These are phyloP conservation scores for Zaprionus africanus DNA, from an alignment of 1,140 invertebrate species.

Conservation along the genomic window DNA sequence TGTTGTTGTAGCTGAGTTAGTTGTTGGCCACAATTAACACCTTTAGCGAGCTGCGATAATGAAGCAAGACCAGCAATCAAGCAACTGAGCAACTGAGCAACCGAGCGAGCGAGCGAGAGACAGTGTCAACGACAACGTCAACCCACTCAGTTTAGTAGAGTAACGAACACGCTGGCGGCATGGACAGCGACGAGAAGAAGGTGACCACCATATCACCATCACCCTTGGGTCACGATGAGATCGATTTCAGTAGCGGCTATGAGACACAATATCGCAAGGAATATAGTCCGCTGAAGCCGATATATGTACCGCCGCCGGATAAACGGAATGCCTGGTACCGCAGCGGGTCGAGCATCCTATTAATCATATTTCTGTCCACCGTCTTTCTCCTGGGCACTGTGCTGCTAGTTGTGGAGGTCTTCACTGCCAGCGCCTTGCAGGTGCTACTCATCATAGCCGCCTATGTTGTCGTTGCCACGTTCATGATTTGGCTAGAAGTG, in stretches of 20 bases:
- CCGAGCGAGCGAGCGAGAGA: neutral
- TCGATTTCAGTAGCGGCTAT: conserved; percentile 78
- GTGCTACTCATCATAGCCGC: conserved; percentile 56
- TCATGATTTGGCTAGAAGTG: conserved; percentile 71
- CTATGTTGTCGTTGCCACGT: conserved; percentile 59
- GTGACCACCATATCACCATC: conserved; percentile 21
- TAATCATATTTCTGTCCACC: conserved; percentile 58
- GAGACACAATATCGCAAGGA: conserved; percentile 77
- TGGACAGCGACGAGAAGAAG: conserved; percentile 70
- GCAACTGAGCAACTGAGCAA: neutral
- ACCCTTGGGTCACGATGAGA: conserved; percentile 56
- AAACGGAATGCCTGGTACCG: conserved; percentile 67
- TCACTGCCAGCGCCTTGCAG: conserved; percentile 58
- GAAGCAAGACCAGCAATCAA: conserved; percentile 41
- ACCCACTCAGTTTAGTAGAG: conserved; percentile 43
- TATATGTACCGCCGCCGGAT: conserved; percentile 62
- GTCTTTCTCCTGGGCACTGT: conserved; percentile 66
- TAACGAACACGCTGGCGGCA: conserved; percentile 51
- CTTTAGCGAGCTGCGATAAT: conserved; percentile 72
- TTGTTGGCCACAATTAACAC: conserved; percentile 73
- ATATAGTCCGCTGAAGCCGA: conserved; percentile 66
- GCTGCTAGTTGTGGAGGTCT: conserved; percentile 60
- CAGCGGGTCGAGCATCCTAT: conserved; percentile 54
- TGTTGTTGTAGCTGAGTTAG: conserved; percentile 25
- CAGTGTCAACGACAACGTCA: neutral